A percentile compares a stretch with the other conserved stretches of the same genome.
Evolutionary conservation across 2,797 vertebrate genomes (phyloP).

Genomic region (Cynodonichthys magdalenae): DNA sequence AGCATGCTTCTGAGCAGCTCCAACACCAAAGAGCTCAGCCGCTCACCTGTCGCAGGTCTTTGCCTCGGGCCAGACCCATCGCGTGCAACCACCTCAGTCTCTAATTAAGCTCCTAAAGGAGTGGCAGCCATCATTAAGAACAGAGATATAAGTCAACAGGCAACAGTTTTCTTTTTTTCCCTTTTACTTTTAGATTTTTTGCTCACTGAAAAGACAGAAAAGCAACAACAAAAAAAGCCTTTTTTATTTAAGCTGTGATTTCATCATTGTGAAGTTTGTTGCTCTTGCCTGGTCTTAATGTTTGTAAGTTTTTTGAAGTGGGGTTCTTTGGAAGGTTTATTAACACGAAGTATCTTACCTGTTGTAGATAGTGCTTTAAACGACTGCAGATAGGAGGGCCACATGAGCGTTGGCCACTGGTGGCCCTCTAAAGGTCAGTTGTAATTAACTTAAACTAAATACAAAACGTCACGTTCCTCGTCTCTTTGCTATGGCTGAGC

Average conservation of each 20-base stretch:
- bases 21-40: slow-evolving; percentile 51
- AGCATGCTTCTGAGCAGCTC: slow-evolving; percentile 45
- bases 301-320: too few relatives aligned
- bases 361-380: too few relatives aligned
- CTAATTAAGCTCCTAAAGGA: slow-evolving; percentile 77
- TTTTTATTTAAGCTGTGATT: background rate
- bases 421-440: too few relatives aligned
- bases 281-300: background rate
- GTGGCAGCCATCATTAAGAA: slow-evolving; percentile 71
- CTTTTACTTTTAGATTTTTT: slow-evolving; percentile 23
- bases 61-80: slow-evolving; percentile 70
- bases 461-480: too few relatives aligned
- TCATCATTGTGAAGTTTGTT: background rate
- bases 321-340: too few relatives aligned
- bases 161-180: slow-evolving; percentile 8
- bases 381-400: too few relatives aligned
- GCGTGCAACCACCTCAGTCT: slow-evolving; percentile 74
- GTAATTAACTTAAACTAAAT: too few relatives aligned
- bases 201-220: slow-evolving; percentile 36
- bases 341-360: too few relatives aligned
- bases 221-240: slow-evolving; percentile 15
- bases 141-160: slow-evolving; percentile 37
- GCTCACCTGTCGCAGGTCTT: slow-evolving; percentile 57
- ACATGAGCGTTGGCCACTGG: too few relatives aligned
- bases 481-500: too few relatives aligned